These are phyloP conservation scores for Rhorus exstirpatorius DNA, from an alignment of 2,888 invertebrate species.

Conservation along the genomic window DNA sequence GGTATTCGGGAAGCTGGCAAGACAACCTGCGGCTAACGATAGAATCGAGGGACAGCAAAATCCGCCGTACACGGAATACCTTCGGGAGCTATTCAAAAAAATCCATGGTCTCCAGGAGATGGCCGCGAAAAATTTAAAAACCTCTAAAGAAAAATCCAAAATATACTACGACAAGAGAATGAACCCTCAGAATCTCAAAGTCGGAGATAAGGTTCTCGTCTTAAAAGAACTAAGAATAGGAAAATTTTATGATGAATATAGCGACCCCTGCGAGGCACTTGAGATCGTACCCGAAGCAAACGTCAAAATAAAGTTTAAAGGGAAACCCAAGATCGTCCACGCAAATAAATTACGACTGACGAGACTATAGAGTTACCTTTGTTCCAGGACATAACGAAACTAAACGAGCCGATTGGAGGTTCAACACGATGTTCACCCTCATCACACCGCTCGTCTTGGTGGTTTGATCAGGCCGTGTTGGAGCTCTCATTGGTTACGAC, in stretches of 20 bases:
- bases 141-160: too few species aligned
- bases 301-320: constrained; percentile 34
- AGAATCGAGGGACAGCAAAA: constrained; percentile 59
- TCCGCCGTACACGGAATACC: too few species aligned
- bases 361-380: neutral
- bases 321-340: constrained; percentile 26
- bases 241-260: constrained; percentile 43
- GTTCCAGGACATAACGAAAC: neutral
- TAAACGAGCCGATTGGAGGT: neutral
- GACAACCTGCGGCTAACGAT: too few species aligned
- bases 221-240: constrained; percentile 51
- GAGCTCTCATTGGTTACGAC: constrained; percentile 44
- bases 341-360: constrained; percentile 35
- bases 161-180: too few species aligned
- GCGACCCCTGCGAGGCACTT: constrained; percentile 37
- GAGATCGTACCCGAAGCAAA: constrained; percentile 28
- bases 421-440: neutral
- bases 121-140: too few species aligned
- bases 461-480: neutral
- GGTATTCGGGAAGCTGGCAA: too few species aligned
- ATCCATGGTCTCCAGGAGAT: too few species aligned
- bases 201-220: constrained; percentile 45
- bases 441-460: neutral
- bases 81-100: too few species aligned
- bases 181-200: constrained; percentile 33